A percentile compares a stretch with the other conserved stretches of the same genome.
These are phyloP conservation scores for Sciurus vulgaris DNA, from an alignment of 2,797 vertebrate species.

Conservation along the genomic window DNA sequence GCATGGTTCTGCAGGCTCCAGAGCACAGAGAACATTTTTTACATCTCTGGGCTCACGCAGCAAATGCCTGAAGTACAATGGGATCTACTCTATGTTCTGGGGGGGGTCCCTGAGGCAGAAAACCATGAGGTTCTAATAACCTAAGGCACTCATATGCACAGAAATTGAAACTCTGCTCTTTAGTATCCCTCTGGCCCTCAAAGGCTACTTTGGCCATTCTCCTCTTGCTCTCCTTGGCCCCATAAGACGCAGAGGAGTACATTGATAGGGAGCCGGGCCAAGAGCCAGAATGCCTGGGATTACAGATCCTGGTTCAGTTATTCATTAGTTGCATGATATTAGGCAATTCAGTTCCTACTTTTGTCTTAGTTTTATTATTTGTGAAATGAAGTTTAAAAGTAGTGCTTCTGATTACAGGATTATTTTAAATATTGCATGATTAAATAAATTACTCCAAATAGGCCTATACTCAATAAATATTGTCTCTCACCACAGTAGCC, in stretches of 20 bases:
- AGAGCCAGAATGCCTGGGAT: background rate
- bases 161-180: background rate
- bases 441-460: background rate
- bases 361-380: conserved; percentile 8
- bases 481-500: background rate
- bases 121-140: background rate
- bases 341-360: background rate
- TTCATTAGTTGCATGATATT: background rate
- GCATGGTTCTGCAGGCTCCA: too few relatives aligned
- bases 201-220: background rate
- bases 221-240: background rate
- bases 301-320: background rate
- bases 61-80: background rate
- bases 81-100: background rate
- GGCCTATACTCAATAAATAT: background rate
- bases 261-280: background rate
- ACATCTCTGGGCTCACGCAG: fast-evolving
- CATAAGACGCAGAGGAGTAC: fast-evolving
- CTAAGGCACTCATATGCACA: fast-evolving
- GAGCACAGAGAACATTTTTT: background rate
- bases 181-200: background rate
- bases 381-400: background rate
- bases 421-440: background rate
- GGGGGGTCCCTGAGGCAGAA: background rate
- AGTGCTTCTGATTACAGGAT: background rate